Conservation (phyloP, 1,140 invertebrate genomes). For the Brachionus rotundiformis region DNA sequence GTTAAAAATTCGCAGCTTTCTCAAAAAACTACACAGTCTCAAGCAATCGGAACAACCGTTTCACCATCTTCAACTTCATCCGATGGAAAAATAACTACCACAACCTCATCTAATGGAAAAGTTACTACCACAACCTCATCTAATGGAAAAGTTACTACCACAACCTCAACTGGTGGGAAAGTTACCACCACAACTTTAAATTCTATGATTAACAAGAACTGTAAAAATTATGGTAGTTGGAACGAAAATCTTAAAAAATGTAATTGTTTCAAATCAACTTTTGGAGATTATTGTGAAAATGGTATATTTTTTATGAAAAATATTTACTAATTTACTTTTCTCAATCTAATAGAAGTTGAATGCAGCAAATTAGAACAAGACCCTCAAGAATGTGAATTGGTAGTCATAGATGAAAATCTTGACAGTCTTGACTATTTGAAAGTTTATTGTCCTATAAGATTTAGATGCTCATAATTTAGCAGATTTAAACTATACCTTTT, state of each 20-base stretch:
- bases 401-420: not conserved
- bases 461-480: not conserved
- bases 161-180: not conserved
- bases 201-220: not conserved
- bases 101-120: not conserved
- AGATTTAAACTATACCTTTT: too few species aligned
- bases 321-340: too few species aligned
- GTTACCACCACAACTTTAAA: not conserved
- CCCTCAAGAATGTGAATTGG: not conserved
- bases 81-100: not conserved
- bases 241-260: not conserved
- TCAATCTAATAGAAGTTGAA: not conserved
- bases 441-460: not conserved
- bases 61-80: not conserved
- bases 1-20: not conserved
- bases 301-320: too few species aligned
- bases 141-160: not conserved
- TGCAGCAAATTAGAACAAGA: not conserved
- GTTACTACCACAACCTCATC: not conserved
- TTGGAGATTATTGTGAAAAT: constrained; percentile 8
- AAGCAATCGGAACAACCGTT: not conserved
- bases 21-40: not conserved
- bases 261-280: not conserved
- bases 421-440: not conserved
- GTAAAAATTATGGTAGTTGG: not conserved